Base-by-base conservation (phyloP, 2,888 invertebrate genomes). In the Arctia plantaginis region DNA sequence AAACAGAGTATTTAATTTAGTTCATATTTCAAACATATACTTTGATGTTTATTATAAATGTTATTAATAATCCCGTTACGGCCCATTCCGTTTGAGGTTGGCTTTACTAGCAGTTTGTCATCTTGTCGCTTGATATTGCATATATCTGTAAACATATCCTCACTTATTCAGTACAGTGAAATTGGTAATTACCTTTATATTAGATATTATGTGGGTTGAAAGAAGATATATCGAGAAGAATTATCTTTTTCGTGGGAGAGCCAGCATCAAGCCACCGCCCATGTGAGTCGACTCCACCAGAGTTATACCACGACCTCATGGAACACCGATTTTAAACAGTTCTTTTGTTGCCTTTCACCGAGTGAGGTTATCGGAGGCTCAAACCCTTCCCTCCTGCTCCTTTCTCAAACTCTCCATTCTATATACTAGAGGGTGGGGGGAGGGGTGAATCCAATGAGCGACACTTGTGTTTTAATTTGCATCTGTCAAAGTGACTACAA, bases 21-120 rank as follows among this genome's bases (percentile, higher is more conserved):
- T 23, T n/a, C 41, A 39, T 74, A 73, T 62, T 70, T 70, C 71
- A 44, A 74, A 76, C 69, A 59, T 71, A 59, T 51, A 51, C 73
- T 70, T 74, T 70, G 74, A 74, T 74, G 70, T 74, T 44, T 66
- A 70, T 70, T 51, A 74, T 66, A 39, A 71, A 66, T 27, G 41
- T 66, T 74, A 70, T 62, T 71, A 66, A 71, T 70, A 74, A 71
- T 66, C n/a, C 7, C n/a, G 66, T 44, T 6, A 64, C 65, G 69
- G n/a, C 66, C 55, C 51, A 68, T 65, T 44, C 55, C 41, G 30
- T 41, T n/a, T 66, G 33, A 66, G 39, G 51, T 59, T 44, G 70
- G 20, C 13, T 74, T 66, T 74, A 69, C 69, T 33, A 59, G 47
- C 44, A 33, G 59, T 74, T 70, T 47, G 44, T 74, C 74, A 70